Base-by-base conservation (phyloP, 1,140 invertebrate species). In the Hycleus cichorii region DNA sequence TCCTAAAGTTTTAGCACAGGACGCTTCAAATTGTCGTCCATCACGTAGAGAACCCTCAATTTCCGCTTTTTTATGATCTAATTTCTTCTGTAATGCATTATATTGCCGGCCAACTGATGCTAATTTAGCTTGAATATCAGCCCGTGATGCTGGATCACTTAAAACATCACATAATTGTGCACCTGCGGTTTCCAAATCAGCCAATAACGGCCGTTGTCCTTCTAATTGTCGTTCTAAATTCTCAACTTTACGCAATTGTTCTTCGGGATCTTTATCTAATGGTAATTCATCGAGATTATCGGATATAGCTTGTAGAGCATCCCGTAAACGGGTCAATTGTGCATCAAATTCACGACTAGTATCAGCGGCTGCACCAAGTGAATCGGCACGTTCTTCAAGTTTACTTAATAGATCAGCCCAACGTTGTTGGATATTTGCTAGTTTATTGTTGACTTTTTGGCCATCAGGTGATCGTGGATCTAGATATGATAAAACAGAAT, bases 321-420 rank as follows among this genome's bases (percentile, higher is more conserved):
- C 88, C 32, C 87, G 79, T 0, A 95, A 75, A 7, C 90, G 81
- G 54, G 85, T 85, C 1, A 93, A 78, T 11, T 87, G 90, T 0
- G 90, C 88, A 72, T 94, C 91, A 70, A 96, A 95, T 71, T 95
- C 91, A 55, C 89, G 83, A 57, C 90, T 93, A 6, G 90, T 91
- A 65, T 92, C 90, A 42, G 88, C 90, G 5, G 91, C 91, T 11
- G 91, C 90, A 46, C 91, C 90, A 12, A 95, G 76, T 63, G 86
- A 90, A 27, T 86, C 83, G 10, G 91, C 90, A 18, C 92, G 81
- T 59, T 91, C 86, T 65, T 94, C 91, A 47, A 95, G 71, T 66
- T 87, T 84, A 27, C 79, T 80, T 10, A 91, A 74, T 40, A 95
- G 78, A 65, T 92, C 89, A 40, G 88, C 81, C 91, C 92, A 97